Evolutionary conservation across 2,888 invertebrate genomes (phyloP).

Genomic region (Aporophyla lueneburgensis): DNA sequence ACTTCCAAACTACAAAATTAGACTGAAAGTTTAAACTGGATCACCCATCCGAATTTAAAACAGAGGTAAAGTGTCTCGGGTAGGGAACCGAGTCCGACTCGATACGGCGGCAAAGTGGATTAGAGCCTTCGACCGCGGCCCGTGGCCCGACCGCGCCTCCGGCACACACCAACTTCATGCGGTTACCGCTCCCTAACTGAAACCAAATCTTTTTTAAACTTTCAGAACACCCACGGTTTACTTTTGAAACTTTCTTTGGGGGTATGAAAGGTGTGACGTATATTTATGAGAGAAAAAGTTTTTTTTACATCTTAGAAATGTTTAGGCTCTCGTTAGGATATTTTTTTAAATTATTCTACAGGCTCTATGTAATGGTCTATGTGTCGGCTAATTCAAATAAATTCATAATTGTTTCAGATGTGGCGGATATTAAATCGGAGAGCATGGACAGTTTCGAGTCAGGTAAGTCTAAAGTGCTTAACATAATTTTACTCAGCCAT

Average conservation of each 20-base stretch:
- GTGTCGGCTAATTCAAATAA: background rate
- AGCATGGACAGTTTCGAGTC: slow-evolving; percentile 89
- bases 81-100: slow-evolving; percentile 65
- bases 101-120: slow-evolving; percentile 81
- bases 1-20: slow-evolving; percentile 81
- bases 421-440: slow-evolving; percentile 86
- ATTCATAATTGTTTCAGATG: slow-evolving; percentile 81
- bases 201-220: slow-evolving; percentile 70
- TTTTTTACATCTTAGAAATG: background rate
- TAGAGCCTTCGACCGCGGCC: slow-evolving; percentile 82
- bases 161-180: slow-evolving; percentile 75
- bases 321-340: too few species aligned
- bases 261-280: background rate
- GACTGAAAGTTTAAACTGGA: slow-evolving; percentile 87
- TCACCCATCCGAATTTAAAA: slow-evolving; percentile 88
- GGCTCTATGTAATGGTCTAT: background rate
- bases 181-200: slow-evolving; percentile 65
- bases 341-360: background rate
- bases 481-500: slow-evolving; percentile 34
- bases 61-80: slow-evolving; percentile 83
- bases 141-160: slow-evolving; percentile 73
- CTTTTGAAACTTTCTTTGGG: slow-evolving; percentile 31
- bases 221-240: slow-evolving; percentile 53
- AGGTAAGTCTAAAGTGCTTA: slow-evolving; percentile 74
- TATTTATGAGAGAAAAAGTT: background rate